Percentiles rank a stretch among this genome's conserved stretches.
Conservation (phyloP, 2,113 vertebrate species). For the Atherinomorus stipes region DNA sequence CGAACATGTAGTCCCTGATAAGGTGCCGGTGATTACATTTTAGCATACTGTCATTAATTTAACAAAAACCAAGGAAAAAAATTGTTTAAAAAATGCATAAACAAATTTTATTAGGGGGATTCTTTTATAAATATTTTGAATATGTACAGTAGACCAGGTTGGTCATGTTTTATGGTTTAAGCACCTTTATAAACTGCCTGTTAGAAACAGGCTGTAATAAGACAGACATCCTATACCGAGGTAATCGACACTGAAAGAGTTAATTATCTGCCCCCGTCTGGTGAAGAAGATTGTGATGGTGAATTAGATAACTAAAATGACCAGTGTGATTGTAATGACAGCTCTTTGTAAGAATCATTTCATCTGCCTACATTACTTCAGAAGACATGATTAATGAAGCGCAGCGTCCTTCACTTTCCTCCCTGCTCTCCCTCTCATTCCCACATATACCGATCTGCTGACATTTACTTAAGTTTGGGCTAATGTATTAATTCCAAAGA, state of each 20-base stretch:
- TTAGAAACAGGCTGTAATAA: rapidly evolving
- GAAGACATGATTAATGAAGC: constrained; percentile 97
- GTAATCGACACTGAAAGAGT: constrained; percentile 46
- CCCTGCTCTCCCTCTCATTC: constrained; percentile 85
- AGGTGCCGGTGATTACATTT: too few relatives aligned
- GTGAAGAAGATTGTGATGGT: constrained; percentile 78
- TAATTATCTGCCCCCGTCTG: constrained; percentile 54
- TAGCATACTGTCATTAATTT: too few relatives aligned
- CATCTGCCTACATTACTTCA: constrained; percentile 95
- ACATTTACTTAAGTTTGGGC: constrained; percentile 96
- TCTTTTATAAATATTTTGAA: too few relatives aligned
- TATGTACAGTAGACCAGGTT: too few relatives aligned
- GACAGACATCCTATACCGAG: not conserved
- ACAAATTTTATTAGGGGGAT: too few relatives aligned
- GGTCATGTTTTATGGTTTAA: not conserved
- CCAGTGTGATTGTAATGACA: constrained; percentile 89
- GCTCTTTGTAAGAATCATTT: constrained; percentile 95
- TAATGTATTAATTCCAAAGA: constrained; percentile 97
- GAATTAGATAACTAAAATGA: constrained; percentile 92
- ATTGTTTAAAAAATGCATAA: too few relatives aligned
- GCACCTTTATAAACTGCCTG: not conserved
- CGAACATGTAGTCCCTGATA: too few relatives aligned
- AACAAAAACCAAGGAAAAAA: too few relatives aligned
- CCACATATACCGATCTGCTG: constrained; percentile 93
- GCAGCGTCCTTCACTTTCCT: constrained; percentile 91